Evolutionary conservation across 2,113 vertebrate genomes (phyloP), one percentile per base, ranked within the genome.

Genomic region (Chunga burmeisteri): DNA sequence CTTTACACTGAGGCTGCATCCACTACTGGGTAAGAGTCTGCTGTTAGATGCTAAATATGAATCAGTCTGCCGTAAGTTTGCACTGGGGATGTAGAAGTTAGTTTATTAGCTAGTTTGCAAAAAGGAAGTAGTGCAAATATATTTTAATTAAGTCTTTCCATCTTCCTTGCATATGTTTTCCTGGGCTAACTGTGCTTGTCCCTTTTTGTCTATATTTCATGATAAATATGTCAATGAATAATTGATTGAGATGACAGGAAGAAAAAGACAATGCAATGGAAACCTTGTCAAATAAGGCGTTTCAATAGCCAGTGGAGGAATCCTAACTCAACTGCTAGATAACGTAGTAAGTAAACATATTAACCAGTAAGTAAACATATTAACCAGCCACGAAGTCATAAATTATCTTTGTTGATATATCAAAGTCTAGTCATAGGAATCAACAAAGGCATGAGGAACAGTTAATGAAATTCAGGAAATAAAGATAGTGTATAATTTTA

Each of bases 261-360:
- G 42, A 87, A 91, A 89, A 92, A 88, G 26, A 70, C 55, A 89
- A 32, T 58, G 25, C 40, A 75, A 14, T 49, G 58, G 49, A 90
- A 89, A 87, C 0, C 1, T 52, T 74, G 21, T 82, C 81, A 93
- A 84, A 67, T 52, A 49, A 50, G 17, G 25, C 30, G 58, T 90
- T 81, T 74, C 80, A 92, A 84, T 53, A 91, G 78, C 40, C 32
- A 17, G 25, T 21, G 55, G 6, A 56, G 73, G 94, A 91, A 90
- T 87, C 52, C 61, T 95, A 80, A 94, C 94, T 93, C 42, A 93
- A 65, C 77, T 80, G 36, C 46, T 96, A 84, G 77, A 93, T 95
- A 94, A 85, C 36, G 32, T 58, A 79, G 34, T 56, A 82, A 89
- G 65, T 81, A 91, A 96, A 86, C 32, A 49, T 86, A 93, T 95